phyloP scores from a whole-genome alignment of 2,113 vertebrate species.

The Mixornis gularis region DNA sequence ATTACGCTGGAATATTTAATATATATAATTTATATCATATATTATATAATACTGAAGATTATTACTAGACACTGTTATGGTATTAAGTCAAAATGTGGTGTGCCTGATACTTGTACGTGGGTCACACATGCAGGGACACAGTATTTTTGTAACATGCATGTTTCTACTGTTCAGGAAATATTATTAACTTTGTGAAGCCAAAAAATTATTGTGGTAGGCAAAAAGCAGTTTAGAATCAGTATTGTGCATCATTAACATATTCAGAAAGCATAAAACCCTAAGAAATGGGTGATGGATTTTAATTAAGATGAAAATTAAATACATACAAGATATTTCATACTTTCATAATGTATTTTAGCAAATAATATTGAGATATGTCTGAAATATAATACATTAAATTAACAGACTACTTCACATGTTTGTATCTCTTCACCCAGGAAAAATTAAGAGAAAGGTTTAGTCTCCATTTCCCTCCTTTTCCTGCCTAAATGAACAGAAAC shows the following conservation, averaged over 20 bases:
- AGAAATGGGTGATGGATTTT: not conserved
- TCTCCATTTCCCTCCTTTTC: not conserved
- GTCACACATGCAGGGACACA: not conserved
- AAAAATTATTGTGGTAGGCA: not conserved
- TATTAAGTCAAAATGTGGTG: not conserved
- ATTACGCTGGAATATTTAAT: not conserved
- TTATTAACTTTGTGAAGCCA: not conserved
- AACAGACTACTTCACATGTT: not conserved
- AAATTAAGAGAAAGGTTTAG: not conserved
- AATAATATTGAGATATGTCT: not conserved
- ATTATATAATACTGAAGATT: not conserved
- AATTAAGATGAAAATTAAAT: not conserved
- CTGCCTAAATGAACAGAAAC: not conserved
- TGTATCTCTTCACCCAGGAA: not conserved
- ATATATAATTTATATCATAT: not conserved
- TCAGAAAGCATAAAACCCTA: not conserved
- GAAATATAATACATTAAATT: not conserved
- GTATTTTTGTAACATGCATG: not conserved
- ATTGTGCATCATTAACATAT: not conserved
- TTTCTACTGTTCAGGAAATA: not conserved
- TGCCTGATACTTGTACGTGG: not conserved
- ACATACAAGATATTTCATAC: not conserved
- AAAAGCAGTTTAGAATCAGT: not conserved
- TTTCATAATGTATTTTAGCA: not conserved
- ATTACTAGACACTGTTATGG: not conserved